These are phyloP conservation scores for Romanomermis culicivorax DNA, from an alignment of 2,888 invertebrate genomes.

Conservation along the genomic window DNA sequence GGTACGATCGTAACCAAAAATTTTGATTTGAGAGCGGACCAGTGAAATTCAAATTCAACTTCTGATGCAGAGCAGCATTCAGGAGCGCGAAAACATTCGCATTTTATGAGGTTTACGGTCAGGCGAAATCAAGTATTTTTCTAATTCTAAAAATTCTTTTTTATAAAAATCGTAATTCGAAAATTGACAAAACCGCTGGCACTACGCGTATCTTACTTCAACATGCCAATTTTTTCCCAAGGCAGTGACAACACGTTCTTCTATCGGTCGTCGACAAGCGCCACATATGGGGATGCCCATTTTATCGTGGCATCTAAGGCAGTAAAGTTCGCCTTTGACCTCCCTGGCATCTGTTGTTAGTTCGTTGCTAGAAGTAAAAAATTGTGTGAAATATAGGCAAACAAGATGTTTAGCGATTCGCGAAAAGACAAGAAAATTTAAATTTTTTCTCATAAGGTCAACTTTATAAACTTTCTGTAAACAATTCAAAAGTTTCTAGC, in stretches of 20 bases:
- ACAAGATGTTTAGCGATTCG: neutral
- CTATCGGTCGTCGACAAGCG: constrained; percentile 91
- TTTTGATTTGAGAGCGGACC: too few relatives aligned
- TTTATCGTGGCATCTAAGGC: constrained; percentile 91
- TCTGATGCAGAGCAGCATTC: too few relatives aligned
- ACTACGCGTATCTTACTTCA: constrained; percentile 41
- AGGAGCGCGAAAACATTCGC: too few relatives aligned
- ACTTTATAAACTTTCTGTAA: too few relatives aligned
- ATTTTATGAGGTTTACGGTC: too few relatives aligned
- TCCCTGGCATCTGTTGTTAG: constrained; percentile 85
- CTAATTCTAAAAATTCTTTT: neutral
- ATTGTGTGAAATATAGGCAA: neutral
- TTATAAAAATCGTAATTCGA: neutral
- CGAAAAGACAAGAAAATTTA: constrained; percentile 9
- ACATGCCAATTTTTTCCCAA: constrained; percentile 97
- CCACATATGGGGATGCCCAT: constrained; percentile 99
- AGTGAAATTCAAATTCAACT: too few relatives aligned
- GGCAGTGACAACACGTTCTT: constrained; percentile 93
- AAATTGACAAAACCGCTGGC: neutral
- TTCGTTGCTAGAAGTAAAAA: constrained; percentile 44
- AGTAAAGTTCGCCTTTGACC: constrained; percentile 83
- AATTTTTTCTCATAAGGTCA: constrained; percentile 5
- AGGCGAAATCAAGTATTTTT: too few relatives aligned
- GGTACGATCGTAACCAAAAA: too few relatives aligned
- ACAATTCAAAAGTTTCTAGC: too few relatives aligned